Base-by-base conservation (phyloP, 2,797 vertebrate species). In the Poecilia velifera region DNA sequence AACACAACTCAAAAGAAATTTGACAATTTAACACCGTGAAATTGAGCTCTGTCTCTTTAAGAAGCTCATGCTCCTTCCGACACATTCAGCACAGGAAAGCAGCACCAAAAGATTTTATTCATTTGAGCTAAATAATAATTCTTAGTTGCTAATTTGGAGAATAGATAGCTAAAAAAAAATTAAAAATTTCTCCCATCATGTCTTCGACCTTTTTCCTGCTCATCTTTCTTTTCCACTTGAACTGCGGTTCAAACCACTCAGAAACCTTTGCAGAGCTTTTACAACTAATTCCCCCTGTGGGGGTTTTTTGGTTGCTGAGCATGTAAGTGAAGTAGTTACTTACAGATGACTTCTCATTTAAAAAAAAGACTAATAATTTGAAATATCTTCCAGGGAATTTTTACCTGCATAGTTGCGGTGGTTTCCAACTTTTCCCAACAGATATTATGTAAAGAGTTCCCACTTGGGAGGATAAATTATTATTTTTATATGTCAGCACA, bases 261-360 rank as follows among this genome's bases (percentile, higher is more conserved):
- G 59, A 85, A 84, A 85, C 79, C 79, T 78, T 59, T 76, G 78
- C 84, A 89, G 81, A 73, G 81, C 77, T 83, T 90, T 86, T 82
- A 80, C 70, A 77, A 77, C 82, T 72, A 66, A 36, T 39, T 66
- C 7, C 18, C 62, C 34, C 36, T 22, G 7, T 22, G 78, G 41
- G 73, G 81, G 70, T 51, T 73, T 76, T 76, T 76, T 77, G 82
- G 77, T 78, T 81, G 81, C 59, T 79, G 72, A 68, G 77, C 77
- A 81, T 83, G 87, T 82, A 81, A 81, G 78, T 85, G 47, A 74
- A 66, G 62, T 66, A 7, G 16, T 39, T 10, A 36, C 62, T 66
- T 22, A 31, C 62, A 66, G 34, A 36, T 36, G 34, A 66, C 62
- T 87, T 4, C 10, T 18, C 75, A 53, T n/a, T 34, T 13, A 4